These are phyloP conservation scores for Hoplostethus atlanticus DNA, from an alignment of 2,797 vertebrate species.

Conservation along the genomic window DNA sequence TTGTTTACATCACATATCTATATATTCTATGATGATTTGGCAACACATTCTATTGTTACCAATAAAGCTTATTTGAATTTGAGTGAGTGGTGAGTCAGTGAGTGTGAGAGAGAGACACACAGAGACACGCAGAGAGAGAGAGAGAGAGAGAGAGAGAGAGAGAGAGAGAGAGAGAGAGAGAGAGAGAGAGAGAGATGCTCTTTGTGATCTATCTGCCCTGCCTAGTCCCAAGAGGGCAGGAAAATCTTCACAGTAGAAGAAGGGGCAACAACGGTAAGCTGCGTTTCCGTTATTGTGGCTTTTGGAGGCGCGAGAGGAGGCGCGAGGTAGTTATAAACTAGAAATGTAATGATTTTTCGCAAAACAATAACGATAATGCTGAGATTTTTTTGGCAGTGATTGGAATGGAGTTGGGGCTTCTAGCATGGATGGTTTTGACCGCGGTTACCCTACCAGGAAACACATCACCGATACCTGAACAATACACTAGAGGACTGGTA, in stretches of 20 bases:
- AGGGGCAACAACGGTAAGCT: constrained; percentile 41
- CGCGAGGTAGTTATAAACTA: background rate
- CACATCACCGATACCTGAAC: constrained; percentile 46
- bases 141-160: constrained; percentile 6
- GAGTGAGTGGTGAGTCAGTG: no score
- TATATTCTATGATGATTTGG: no score
- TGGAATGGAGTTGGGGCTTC: constrained; percentile 60
- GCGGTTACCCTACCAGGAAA: constrained; percentile 38
- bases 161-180: background rate
- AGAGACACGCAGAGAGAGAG: background rate
- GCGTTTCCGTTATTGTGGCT: constrained; percentile 26
- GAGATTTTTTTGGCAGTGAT: constrained; percentile 26
- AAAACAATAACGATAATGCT: constrained; percentile 6
- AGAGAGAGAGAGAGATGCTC: no score
- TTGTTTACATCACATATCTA: no score
- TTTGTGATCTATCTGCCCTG: constrained; percentile 60
- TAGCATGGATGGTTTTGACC: constrained; percentile 52
- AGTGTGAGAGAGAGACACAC: no score
- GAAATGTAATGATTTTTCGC: constrained; percentile 16
- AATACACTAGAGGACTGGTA: constrained; percentile 81
- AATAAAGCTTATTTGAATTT: no score
- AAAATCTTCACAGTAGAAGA: constrained; percentile 27
- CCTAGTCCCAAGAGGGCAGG: constrained; percentile 62
- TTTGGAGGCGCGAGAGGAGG: background rate
- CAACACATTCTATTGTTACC: no score